A percentile compares a stretch with the other conserved stretches of the same genome.
phyloP scores from a whole-genome alignment of 2,888 invertebrate genomes.

The Drosophila picticornis region DNA sequence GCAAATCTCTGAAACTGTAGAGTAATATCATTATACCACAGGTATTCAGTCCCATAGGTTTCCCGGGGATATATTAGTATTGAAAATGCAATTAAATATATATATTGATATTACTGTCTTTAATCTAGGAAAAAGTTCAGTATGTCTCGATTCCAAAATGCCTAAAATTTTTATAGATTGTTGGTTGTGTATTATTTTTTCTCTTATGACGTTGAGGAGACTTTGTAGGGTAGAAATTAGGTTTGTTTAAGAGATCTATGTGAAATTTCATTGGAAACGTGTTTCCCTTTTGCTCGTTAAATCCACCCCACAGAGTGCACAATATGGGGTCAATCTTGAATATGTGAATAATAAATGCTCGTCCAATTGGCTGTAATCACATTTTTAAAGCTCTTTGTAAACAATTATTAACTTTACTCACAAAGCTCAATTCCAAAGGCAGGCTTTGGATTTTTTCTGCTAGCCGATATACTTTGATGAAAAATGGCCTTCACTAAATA shows the following conservation, averaged over 20 bases:
- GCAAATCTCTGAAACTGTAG: background rate
- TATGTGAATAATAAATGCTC: background rate
- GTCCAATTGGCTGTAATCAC: constrained; percentile 3
- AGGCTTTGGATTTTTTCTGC: background rate
- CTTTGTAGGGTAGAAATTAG: background rate
- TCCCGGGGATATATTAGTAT: background rate
- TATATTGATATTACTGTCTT: background rate
- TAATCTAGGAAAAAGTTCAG: background rate
- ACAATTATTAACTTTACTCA: background rate
- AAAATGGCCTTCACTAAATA: background rate
- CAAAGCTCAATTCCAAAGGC: background rate
- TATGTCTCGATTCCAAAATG: background rate
- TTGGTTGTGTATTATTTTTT: background rate
- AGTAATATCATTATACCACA: background rate
- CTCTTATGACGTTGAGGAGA: background rate
- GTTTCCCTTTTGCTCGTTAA: background rate
- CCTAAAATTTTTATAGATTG: background rate
- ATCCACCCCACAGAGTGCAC: constrained; percentile 2
- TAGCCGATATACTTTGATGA: background rate
- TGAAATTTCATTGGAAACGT: background rate
- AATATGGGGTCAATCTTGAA: constrained; percentile 6
- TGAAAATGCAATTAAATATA: background rate
- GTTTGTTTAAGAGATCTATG: background rate
- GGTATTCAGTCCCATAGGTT: rapidly evolving
- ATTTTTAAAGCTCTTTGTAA: constrained; percentile 4